Base-by-base conservation (phyloP, 1,140 invertebrate genomes). In the Arion vulgaris region DNA sequence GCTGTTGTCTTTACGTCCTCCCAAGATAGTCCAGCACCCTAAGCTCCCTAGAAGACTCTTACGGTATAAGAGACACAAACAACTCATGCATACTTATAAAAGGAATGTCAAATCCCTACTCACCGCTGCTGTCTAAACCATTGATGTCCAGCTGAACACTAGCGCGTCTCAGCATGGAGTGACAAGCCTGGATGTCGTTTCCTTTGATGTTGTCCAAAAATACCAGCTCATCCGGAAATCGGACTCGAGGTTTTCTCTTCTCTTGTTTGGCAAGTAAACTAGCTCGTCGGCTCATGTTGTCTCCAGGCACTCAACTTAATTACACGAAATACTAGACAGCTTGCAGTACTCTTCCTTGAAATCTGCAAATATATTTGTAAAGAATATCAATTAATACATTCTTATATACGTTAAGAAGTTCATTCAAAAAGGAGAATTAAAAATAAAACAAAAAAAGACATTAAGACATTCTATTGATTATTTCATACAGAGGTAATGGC, bases 201-300 rank as follows among this genome's bases (percentile, higher is more conserved):
- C 91, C 92, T 68, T 91, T 91, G 23, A 92, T 90, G 86, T 90
- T 90, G 81, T 92, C 91, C 76, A 91, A 83, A 83, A 92, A 92
- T 23, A 92, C 91, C 17, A 92, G 80, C 75, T 92, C 92, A 80
- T 92, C 91, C 11, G 92, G 86, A 80, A 92, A 92, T 34, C 90
- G 84, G 19, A 92, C 91, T 49, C 87, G 84, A 0, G 90, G 88
- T 83, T 89, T 89, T 19, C 87, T 87, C 57, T 90, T 87, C 76
- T 91, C 87, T 82, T 92, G 87, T 83, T 91, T 92, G 17, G 88
- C 88, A 38, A 83, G 88, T 38, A 92, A 85, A 86, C 91, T 92
- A 17, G 90, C 89, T 62, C 91, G 62, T 72, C 91, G 85, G 81
- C 90, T 91, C 91, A 92, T 92, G 38, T 15, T 85, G 62, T n/a